Percentiles rank a stretch among this genome's conserved stretches.
Evolutionary conservation across 1,140 invertebrate species (phyloP).

Genomic region (Drosophila sturtevanti): DNA sequence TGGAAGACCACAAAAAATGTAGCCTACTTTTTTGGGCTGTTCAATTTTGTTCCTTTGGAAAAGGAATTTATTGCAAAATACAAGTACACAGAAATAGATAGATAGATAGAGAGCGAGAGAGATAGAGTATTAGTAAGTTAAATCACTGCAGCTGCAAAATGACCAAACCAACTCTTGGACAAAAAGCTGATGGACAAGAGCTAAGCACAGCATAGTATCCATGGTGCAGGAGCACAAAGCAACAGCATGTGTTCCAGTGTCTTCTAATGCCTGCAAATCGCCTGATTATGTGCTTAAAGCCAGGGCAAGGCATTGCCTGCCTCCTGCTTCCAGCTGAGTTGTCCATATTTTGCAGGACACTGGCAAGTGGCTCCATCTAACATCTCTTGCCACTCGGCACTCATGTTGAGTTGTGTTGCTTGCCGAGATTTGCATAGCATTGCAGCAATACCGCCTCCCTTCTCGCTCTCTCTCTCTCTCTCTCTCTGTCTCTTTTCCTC

Average conservation of each 20-base stretch:
- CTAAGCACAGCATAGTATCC: constrained; percentile 9
- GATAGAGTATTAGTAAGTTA: constrained; percentile 39
- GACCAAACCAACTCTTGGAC: constrained; percentile 35
- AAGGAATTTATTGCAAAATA: not conserved
- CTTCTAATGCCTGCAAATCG: constrained; percentile 74
- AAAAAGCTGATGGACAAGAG: constrained; percentile 48
- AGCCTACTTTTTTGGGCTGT: not conserved
- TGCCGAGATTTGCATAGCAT: constrained; percentile 71
- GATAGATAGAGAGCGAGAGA: not conserved
- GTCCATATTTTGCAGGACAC: constrained; percentile 38
- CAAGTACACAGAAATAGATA: not conserved
- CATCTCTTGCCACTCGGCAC: constrained; percentile 28
- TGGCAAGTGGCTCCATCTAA: constrained; percentile 55
- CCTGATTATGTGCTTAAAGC: constrained; percentile 69
- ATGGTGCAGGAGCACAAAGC: constrained; percentile 3
- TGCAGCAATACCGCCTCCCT: constrained; percentile 46
- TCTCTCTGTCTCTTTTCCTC: not conserved
- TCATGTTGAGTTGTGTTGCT: constrained; percentile 70
- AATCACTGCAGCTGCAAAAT: constrained; percentile 46
- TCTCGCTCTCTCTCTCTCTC: not conserved
- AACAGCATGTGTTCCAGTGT: constrained; percentile 21
- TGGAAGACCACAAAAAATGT: not conserved
- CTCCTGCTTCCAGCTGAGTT: not conserved
- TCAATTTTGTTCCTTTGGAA: not conserved
- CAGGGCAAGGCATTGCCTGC: constrained; percentile 31